Percentiles rank a stretch among this genome's conserved stretches.
phyloP scores from a whole-genome alignment of 2,888 invertebrate genomes.

The Leptopilina drosophilae region DNA sequence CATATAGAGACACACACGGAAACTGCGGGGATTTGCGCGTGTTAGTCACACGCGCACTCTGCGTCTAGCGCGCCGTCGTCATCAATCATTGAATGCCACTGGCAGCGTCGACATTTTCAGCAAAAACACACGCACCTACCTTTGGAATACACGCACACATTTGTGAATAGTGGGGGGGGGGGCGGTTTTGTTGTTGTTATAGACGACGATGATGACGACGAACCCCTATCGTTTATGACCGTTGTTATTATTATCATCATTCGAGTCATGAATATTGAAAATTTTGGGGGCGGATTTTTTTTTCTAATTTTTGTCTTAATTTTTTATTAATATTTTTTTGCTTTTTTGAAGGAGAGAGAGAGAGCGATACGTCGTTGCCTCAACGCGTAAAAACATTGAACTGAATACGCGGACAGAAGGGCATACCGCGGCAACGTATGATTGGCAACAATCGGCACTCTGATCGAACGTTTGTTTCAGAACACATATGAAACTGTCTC shows the following conservation, averaged over 20 bases:
- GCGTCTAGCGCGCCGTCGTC: slow-evolving; percentile 66
- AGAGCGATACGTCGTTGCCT: slow-evolving; percentile 41
- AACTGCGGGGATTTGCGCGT: not conserved
- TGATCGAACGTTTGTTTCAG: slow-evolving; percentile 76
- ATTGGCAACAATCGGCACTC: slow-evolving; percentile 77
- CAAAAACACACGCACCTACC: slow-evolving; percentile 70
- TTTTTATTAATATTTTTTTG: no score
- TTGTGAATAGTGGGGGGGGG: slow-evolving; percentile 42
- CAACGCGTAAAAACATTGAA: slow-evolving; percentile 75
- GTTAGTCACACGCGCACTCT: slow-evolving; percentile 46
- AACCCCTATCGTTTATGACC: no score
- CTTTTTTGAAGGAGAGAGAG: not conserved
- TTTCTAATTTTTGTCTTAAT: not conserved
- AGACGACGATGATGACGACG: no score
- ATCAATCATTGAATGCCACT: slow-evolving; percentile 76
- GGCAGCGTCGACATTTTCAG: slow-evolving; percentile 72
- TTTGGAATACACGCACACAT: slow-evolving; percentile 53
- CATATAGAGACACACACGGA: not conserved
- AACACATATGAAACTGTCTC: slow-evolving; percentile 68
- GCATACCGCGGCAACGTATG: slow-evolving; percentile 72
- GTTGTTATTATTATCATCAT: no score
- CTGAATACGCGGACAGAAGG: slow-evolving; percentile 73
- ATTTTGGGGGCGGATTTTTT: no score
- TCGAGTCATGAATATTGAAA: no score
- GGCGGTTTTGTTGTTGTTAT: no score